phyloP scores from a whole-genome alignment of 2,797 vertebrate genomes.

The Decapterus maruadsi region DNA sequence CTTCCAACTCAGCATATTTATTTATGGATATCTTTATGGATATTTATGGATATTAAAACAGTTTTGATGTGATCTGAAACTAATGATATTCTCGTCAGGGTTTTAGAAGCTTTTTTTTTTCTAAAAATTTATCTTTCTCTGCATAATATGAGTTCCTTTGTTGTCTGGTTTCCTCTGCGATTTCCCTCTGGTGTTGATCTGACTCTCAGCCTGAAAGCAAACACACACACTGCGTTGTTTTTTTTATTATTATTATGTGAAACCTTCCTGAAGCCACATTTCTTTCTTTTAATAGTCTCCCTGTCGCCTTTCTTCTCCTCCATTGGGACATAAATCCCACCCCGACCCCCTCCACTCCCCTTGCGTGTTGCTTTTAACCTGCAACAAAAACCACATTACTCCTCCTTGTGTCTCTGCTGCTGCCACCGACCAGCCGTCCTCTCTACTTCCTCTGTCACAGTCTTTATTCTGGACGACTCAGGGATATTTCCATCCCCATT shows the following conservation, averaged over 20 bases:
- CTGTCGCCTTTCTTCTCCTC: neutral
- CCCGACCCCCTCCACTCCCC: no score
- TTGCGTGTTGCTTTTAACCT: slow-evolving; percentile 18
- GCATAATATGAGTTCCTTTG: neutral
- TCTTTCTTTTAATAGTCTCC: neutral
- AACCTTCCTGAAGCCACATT: slow-evolving; percentile 14
- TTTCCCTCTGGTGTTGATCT: neutral
- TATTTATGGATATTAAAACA: neutral
- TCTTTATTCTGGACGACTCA: neutral
- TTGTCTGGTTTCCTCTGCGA: neutral
- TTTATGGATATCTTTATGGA: no score
- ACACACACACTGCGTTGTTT: neutral
- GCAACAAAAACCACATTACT: neutral
- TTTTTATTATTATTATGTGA: neutral
- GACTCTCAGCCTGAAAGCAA: slow-evolving; percentile 15
- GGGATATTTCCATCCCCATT: slow-evolving; percentile 1
- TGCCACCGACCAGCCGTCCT: neutral
- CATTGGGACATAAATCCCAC: neutral
- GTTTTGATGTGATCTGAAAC: neutral
- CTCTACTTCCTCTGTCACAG: neutral
- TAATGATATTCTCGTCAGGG: neutral
- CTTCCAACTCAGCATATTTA: neutral
- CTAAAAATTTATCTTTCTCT: neutral
- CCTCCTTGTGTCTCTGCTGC: neutral
- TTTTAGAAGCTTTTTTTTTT: neutral